Evolutionary conservation across 2,888 invertebrate species (phyloP).

Genomic region (Oligia strigilis): DNA sequence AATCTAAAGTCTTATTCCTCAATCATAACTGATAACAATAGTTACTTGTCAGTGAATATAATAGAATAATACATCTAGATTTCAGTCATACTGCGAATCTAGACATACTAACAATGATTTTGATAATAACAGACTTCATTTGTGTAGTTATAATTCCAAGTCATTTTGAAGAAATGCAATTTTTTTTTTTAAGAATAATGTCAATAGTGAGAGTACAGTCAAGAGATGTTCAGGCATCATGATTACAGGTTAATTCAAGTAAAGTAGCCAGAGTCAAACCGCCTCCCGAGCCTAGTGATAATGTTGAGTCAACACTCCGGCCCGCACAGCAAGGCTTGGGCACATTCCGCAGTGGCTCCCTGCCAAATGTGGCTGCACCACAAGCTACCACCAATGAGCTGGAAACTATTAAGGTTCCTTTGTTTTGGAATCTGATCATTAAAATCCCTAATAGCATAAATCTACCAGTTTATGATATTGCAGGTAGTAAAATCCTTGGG

Average conservation of each 20-base stretch:
- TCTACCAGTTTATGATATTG: slow-evolving; percentile 62
- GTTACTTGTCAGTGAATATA: slow-evolving; percentile 47
- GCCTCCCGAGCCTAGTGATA: slow-evolving; percentile 81
- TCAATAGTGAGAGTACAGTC: slow-evolving; percentile 56
- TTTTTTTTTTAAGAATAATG: slow-evolving; percentile 12
- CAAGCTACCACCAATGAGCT: slow-evolving; percentile 87
- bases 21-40: slow-evolving; percentile 52
- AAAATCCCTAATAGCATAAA: slow-evolving; percentile 63
- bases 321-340: slow-evolving; percentile 89
- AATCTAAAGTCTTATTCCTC: slow-evolving; percentile 52
- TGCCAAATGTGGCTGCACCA: slow-evolving; percentile 96
- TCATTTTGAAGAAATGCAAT: slow-evolving; percentile 8
- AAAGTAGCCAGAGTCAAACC: slow-evolving; percentile 81
- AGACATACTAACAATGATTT: slow-evolving; percentile 38
- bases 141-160: slow-evolving; percentile 3
- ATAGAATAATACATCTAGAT: slow-evolving; percentile 32
- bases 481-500: slow-evolving; percentile 51
- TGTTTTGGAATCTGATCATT: slow-evolving; percentile 80
- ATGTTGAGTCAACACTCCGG: slow-evolving; percentile 80
- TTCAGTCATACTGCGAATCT: slow-evolving; percentile 45
- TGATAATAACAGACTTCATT: slow-evolving; percentile 31
- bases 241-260: slow-evolving; percentile 89
- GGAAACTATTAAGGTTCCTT: slow-evolving; percentile 93
- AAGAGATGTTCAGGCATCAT: slow-evolving; percentile 77
- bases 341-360: slow-evolving; percentile 94